Evolutionary conservation across 1,140 invertebrate species (phyloP).

Genomic region (Neodiprion pinetum): DNA sequence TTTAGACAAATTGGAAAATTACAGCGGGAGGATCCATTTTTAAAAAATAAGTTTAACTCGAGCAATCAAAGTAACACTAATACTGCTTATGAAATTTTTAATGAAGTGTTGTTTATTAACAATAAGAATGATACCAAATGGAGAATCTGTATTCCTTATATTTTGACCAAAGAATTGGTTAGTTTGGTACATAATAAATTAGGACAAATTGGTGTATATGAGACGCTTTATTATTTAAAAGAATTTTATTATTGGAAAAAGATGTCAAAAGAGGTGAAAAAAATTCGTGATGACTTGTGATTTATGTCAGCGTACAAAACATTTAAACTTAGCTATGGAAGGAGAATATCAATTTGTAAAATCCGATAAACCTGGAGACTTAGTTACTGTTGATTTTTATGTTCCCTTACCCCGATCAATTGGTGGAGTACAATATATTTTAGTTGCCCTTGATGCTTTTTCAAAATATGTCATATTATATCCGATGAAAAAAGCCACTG

Average conservation of each 20-base stretch:
- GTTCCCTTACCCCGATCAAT: slow-evolving; percentile 28
- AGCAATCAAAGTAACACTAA: not conserved
- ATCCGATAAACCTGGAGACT: slow-evolving; percentile 22
- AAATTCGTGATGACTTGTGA: slow-evolving; percentile 23
- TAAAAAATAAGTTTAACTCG: not conserved
- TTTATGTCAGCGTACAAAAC: slow-evolving; percentile 30
- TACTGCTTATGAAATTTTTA: not conserved
- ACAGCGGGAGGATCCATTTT: not conserved
- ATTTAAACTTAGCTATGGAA: slow-evolving; percentile 22
- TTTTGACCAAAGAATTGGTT: not conserved
- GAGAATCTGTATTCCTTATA: not conserved
- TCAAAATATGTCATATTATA: slow-evolving; percentile 29
- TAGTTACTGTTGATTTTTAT: slow-evolving; percentile 33
- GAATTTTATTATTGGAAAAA: slow-evolving; percentile 27
- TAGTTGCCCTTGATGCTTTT: slow-evolving; percentile 32
- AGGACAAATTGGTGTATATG: slow-evolving; percentile 23
- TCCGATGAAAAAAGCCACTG: slow-evolving; percentile 23
- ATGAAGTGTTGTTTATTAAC: slow-evolving; percentile 6
- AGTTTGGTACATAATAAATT: slow-evolving; percentile 13
- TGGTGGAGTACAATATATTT: slow-evolving; percentile 28
- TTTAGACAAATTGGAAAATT: not conserved
- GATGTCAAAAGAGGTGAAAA: slow-evolving; percentile 24
- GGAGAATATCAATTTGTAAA: slow-evolving; percentile 20
- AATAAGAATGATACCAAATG: not conserved
- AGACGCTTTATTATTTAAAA: slow-evolving; percentile 22